These are phyloP conservation scores for Ancistrus triradiatus DNA, from an alignment of 2,113 vertebrate species.

Conservation along the genomic window DNA sequence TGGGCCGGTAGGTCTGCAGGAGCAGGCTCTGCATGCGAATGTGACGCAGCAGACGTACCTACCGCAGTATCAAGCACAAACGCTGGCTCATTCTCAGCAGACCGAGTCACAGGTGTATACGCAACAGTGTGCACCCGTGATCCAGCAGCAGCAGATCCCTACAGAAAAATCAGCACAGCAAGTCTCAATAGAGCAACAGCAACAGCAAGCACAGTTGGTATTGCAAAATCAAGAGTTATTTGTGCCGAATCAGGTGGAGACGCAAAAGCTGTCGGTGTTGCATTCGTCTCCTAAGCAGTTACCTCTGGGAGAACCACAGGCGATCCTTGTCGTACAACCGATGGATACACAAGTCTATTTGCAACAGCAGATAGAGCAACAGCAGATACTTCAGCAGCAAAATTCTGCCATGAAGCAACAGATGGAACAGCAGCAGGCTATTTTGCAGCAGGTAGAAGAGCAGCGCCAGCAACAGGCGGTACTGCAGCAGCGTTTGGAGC, in stretches of 20 bases:
- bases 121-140: slow-evolving; percentile 18
- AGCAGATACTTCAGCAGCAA: slow-evolving; percentile 38
- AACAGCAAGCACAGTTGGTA: too few relatives aligned
- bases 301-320: slow-evolving; percentile 50
- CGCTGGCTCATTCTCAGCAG: slow-evolving; percentile 18
- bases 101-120: slow-evolving; percentile 30
- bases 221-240: slow-evolving; percentile 32
- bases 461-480: slow-evolving; percentile 45
- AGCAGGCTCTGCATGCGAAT: slow-evolving; percentile 51
- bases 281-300: slow-evolving; percentile 27
- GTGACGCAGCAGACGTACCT: slow-evolving; percentile 57
- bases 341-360: slow-evolving; percentile 54
- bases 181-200: slow-evolving; percentile 4
- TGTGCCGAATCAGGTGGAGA: slow-evolving; percentile 30
- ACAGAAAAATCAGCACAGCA: slow-evolving; percentile 41
- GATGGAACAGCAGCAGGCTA: slow-evolving; percentile 49
- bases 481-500: slow-evolving; percentile 54
- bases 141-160: slow-evolving; percentile 34
- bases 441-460: slow-evolving; percentile 45
- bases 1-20: slow-evolving; percentile 53
- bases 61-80: slow-evolving; percentile 51
- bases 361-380: slow-evolving; percentile 45
- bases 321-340: slow-evolving; percentile 29
- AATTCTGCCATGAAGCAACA: slow-evolving; percentile 43
- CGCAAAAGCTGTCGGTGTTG: slow-evolving; percentile 26